Percentiles rank a stretch among this genome's conserved stretches.
Evolutionary conservation across 2,888 invertebrate genomes (phyloP).

Genomic region (Thecophora atra): DNA sequence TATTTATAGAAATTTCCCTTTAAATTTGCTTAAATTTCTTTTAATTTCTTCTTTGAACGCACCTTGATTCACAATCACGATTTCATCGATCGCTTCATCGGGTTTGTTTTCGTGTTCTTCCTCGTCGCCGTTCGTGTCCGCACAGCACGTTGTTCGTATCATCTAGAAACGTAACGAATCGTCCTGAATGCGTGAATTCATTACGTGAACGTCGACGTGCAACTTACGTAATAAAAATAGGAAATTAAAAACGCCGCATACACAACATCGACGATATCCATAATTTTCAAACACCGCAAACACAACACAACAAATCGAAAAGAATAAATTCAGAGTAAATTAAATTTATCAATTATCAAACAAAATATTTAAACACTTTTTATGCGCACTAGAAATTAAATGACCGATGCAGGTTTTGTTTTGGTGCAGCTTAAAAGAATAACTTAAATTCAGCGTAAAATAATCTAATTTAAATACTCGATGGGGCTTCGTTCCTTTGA

Average conservation of each 20-base stretch:
- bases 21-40: too few species aligned
- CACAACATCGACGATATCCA: conserved; percentile 25
- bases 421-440: too few species aligned
- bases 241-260: conserved; percentile 22
- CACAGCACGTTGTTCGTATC: conserved; percentile 26
- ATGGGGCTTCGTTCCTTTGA: background rate
- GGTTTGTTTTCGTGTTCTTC: conserved; percentile 22
- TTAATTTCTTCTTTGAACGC: background rate
- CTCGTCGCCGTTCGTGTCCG: background rate
- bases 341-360: too few species aligned
- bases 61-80: conserved; percentile 24
- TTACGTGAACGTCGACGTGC: too few species aligned
- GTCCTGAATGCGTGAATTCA: background rate
- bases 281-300: too few species aligned
- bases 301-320: too few species aligned
- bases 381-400: too few species aligned
- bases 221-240: conserved; percentile 31
- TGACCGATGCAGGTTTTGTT: too few species aligned
- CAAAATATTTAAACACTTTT: too few species aligned
- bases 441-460: too few species aligned
- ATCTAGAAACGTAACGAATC: conserved; percentile 16
- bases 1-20: too few species aligned
- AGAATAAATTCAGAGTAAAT: too few species aligned
- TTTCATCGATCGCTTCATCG: background rate
- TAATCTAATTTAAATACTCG: background rate